These are phyloP conservation scores for Pygmarrhopalites habei DNA, from an alignment of 1,140 invertebrate species.

Conservation along the genomic window DNA sequence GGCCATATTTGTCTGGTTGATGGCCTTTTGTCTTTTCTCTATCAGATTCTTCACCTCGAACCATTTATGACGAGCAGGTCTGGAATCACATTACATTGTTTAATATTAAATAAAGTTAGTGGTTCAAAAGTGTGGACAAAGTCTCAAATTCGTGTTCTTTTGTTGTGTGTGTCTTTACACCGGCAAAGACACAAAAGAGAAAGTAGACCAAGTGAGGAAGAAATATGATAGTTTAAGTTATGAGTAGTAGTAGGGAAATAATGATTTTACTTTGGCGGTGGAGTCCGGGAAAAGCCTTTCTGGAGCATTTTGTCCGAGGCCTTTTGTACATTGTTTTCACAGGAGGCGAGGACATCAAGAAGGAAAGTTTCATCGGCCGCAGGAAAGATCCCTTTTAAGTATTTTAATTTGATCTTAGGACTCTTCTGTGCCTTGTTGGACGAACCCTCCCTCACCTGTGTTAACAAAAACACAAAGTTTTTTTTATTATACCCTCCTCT, in stretches of 20 bases:
- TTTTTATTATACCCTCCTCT: background rate
- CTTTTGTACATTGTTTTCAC: conserved; percentile 45
- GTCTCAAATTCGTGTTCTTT: too few species aligned
- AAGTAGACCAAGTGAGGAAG: too few species aligned
- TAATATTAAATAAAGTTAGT: too few species aligned
- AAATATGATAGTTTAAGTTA: too few species aligned
- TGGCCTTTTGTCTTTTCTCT: conserved; percentile 33
- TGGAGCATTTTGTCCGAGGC: conserved; percentile 42
- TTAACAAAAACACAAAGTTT: background rate
- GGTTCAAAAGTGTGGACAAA: too few species aligned
- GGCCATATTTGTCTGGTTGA: conserved; percentile 27
- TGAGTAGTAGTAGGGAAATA: too few species aligned
- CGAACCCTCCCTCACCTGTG: conserved; percentile 22
- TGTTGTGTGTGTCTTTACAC: too few species aligned
- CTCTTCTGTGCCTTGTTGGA: conserved; percentile 25
- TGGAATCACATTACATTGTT: too few species aligned
- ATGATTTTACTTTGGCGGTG: conserved; percentile 37
- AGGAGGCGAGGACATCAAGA: conserved; percentile 44
- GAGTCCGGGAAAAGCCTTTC: conserved; percentile 36
- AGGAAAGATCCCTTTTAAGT: conserved; percentile 46
- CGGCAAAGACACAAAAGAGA: too few species aligned
- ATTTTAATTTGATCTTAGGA: conserved; percentile 41
- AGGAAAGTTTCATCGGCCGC: conserved; percentile 45
- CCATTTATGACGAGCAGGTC: conserved; percentile 38
- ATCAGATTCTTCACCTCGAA: conserved; percentile 37